Evolutionary conservation across 37 sponge, comb jelly and placozoan genomes (phyloP), one percentile per base, ranked within the genome.

Genomic region (Lycopodina hypogea): DNA sequence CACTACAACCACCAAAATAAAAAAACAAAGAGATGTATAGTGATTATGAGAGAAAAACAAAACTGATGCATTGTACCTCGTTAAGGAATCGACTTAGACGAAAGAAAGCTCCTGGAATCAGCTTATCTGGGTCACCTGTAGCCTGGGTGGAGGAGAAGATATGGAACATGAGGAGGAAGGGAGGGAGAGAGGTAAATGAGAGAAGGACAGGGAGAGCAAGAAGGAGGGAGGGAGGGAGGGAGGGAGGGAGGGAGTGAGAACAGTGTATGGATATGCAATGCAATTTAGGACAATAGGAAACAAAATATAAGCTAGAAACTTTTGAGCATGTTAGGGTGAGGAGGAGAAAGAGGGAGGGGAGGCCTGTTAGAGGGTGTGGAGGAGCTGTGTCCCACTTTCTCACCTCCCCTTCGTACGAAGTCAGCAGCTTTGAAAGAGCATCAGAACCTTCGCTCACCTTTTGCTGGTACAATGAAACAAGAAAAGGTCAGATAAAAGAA

Each of bases 391-490:
- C 8, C 48, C 48, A 45, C 48, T 18, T 0, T 30, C 83, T 17
- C 48, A 83, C 84, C 76, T 83, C 77, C 11, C 19, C 29, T 23
- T 75, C 39, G 32, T 67, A 68, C 33, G 76, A 76, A 29, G 11
- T 58, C 19, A 83, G 84, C 11, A 83, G 66, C 55, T 53, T 76
- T 8, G 68, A 23, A 2, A 83, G 30, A 42, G 76, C 50, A 26
- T 71, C 71, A 2, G 81, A 56, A 40, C 81, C 61, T 58, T 80
- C 81, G 39, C 81, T 57, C 0, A 71, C 71, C 45, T 80, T 80
- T 60, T 60, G 29, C 81, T 80, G 30, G 9, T 45, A 9, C 48
- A 45, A 45, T 9, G 48, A 45, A 9, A 70, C 34, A 32, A 65
- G 30, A 32, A 30, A 65, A 34, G 18, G 24, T 35, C 15, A 32